phyloP scores from a whole-genome alignment of 2,113 vertebrate species.

The Campylorhamphus procurvoides region DNA sequence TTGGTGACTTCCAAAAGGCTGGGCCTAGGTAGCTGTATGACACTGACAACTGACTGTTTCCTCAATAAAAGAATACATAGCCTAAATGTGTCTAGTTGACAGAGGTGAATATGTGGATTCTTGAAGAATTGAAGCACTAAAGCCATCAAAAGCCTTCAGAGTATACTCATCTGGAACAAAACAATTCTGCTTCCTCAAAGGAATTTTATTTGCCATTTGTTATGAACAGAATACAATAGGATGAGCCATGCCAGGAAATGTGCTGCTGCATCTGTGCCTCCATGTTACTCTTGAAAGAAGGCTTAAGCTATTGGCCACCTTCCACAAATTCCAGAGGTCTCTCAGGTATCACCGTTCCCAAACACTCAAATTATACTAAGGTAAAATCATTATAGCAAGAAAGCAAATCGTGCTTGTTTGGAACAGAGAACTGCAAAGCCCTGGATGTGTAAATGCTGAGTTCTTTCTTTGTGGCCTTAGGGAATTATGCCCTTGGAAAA shows the following conservation, averaged over 20 bases:
- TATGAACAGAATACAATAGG: neutral
- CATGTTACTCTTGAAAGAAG: neutral
- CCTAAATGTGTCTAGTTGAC: neutral
- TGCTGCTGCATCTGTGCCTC: neutral
- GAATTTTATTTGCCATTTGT: neutral
- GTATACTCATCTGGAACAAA: neutral
- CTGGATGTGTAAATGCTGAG: neutral
- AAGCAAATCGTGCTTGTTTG: fast-evolving
- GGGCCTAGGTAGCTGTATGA: neutral
- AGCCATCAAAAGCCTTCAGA: neutral
- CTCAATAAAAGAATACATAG: neutral
- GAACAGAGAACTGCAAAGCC: neutral
- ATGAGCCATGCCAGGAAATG: neutral
- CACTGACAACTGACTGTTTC: neutral
- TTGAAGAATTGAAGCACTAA: neutral
- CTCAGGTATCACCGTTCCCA: neutral
- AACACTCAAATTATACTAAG: neutral
- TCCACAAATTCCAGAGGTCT: neutral
- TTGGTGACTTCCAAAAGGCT: neutral
- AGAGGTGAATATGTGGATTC: neutral
- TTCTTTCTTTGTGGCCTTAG: neutral
- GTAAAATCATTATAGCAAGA: neutral
- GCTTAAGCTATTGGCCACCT: neutral
- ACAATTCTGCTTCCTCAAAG: neutral
- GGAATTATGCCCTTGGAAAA: neutral